Evolutionary conservation across 1,140 invertebrate species (phyloP), one percentile per base, ranked within the genome.

Genomic region (Ceratosolen fusciceps): DNA sequence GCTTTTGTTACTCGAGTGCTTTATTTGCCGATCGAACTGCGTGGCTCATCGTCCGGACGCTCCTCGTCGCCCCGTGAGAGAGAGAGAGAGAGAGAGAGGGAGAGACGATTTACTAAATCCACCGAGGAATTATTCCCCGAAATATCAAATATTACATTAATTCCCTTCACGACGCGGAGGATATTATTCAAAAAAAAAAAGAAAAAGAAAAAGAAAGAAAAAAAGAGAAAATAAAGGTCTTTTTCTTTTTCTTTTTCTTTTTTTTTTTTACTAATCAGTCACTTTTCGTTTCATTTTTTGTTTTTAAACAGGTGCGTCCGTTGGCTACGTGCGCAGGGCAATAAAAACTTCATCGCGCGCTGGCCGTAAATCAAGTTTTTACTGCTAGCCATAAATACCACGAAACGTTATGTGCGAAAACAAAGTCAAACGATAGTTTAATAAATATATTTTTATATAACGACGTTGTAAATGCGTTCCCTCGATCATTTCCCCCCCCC

Each of bases 1-100:
- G 73, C 76, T 82, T 85, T 87, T 86, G 85, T 86, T 86, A 86
- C 52, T 89, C 84, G 84, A 88, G 86, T 88, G 82, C 82, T 87
- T 86, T 87, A 86, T 88, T 87, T 88, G 82, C 82, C 79, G 73
- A 70, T 74, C 58, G 54, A 60, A 52, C 12, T 43, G 26, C 5
- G 24, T 47, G 71, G 1, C 29, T 34, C 14, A 19, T n/a, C n/a
- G 7, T 21, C 9, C 19, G 19, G 49, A 9, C 9, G 21, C 21
- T 9, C 14, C 19, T 5, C 19, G 10, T 52, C 10, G n/a, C n/a
- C n/a, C n/a, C n/a, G n/a, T n/a, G n/a, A n/a, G n/a, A n/a, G n/a
- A n/a, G n/a, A n/a, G n/a, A n/a, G n/a, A n/a, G n/a, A n/a, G n/a
- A n/a, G n/a, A n/a, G n/a, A n/a, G n/a, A n/a, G n/a, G n/a, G n/a